Base-by-base conservation (phyloP, 1,140 invertebrate genomes). In the Radopholus similis region DNA sequence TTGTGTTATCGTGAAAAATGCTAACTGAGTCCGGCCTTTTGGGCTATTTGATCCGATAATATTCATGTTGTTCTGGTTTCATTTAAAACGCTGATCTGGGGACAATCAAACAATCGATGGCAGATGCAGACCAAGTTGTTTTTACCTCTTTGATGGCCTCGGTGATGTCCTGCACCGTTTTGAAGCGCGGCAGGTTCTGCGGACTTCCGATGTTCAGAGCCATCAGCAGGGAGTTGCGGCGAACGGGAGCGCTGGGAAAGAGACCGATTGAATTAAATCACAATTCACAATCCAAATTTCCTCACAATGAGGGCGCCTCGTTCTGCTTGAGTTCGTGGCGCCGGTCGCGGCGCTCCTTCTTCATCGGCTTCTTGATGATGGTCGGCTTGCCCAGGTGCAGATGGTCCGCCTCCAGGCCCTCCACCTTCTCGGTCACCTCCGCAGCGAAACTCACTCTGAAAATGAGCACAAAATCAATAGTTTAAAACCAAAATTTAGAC, bases 301-400 rank as follows among this genome's bases (percentile, higher is more conserved):
- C 78, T 67, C 35, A 81, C 80, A 81, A 82, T 21, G 64, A 64
- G 11, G 78, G 78, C 35, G 78, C 78, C 64, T 81, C 78, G 58
- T 81, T 81, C 40, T 66, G 64, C 49, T 66, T 73, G 28, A 81
- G 57, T 37, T 80, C 78, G 47, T 78, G 60, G 21, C 67, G 18
- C 40, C 69, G 44, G 8, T 70, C 66, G 32, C 77, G 70, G 13
- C 76, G 62, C 38, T 81, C 80, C 49, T 79, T 80, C 53, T 81
- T 82, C 72, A 81, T 82, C 26, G 78, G 78, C 38, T 81, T 81
- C 57, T 79, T 77, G 63, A 81, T 78, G 38, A 81, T 81, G 0
- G 78, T 69, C 13, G 80, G 70, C 28, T 55, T 49, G 18, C 66
- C 40, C 21, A 55, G 53, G 9, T 40, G 56, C 38, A 77, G 32